These are phyloP conservation scores for Drosophila macrospina DNA, from an alignment of 2,888 invertebrate species.

Conservation along the genomic window DNA sequence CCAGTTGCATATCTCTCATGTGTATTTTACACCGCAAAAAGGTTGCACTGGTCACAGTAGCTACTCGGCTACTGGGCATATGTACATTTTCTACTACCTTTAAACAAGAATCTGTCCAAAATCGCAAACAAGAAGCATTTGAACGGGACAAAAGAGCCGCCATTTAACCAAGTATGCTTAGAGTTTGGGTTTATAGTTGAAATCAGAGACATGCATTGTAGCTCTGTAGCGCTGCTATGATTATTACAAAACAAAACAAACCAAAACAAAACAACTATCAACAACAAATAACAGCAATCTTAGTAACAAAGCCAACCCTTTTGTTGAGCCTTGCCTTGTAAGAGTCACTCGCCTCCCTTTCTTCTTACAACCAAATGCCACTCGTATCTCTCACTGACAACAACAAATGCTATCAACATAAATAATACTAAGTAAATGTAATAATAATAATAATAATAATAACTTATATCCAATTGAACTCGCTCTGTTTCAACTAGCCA, in stretches of 20 bases:
- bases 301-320: conserved; percentile 37
- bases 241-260: conserved; percentile 12
- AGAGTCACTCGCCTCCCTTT: conserved; percentile 69
- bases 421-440: conserved; percentile 30
- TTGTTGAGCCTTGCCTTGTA: conserved; percentile 53
- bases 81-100: conserved; percentile 83
- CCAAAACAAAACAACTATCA: conserved; percentile 13
- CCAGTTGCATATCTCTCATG: conserved; percentile 59
- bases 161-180: conserved; percentile 60
- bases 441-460: conserved; percentile 47
- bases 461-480: conserved; percentile 84
- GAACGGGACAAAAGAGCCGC: conserved; percentile 21
- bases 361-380: conserved; percentile 67
- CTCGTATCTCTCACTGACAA: conserved; percentile 75
- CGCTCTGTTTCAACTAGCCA: conserved; percentile 76
- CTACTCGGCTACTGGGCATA: conserved; percentile 72
- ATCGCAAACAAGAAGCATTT: conserved; percentile 49
- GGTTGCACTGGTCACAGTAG: conserved; percentile 80
- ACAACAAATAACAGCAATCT: conserved; percentile 23
- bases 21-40: conserved; percentile 83
- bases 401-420: conserved; percentile 35
- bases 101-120: conserved; percentile 85
- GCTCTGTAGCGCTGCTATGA: conserved; percentile 20
- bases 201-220: conserved; percentile 31
- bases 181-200: conserved; percentile 49